Base-by-base conservation (phyloP, 2,113 vertebrate genomes). In the Platichthys flesus region DNA sequence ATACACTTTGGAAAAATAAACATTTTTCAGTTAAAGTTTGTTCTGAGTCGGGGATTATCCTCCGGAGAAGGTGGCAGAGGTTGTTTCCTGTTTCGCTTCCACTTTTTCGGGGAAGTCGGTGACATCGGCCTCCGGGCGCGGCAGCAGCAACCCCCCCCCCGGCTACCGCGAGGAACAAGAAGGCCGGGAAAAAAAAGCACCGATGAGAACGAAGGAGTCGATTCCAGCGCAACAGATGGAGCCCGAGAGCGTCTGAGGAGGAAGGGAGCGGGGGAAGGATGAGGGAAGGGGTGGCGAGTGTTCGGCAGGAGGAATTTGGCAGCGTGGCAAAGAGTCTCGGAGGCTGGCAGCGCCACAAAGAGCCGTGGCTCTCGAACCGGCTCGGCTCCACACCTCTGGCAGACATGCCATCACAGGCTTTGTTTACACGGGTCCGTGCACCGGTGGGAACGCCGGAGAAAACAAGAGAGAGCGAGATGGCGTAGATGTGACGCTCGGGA, bases 331-430 rank as follows among this genome's bases (percentile, higher is more conserved):
- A 89, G 89, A 90, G 92, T 76, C 88, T 82, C 72, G 74, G 57
- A 80, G 79, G 51, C 83, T 94, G 94, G 93, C 92, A 85, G n/a
- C 64, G 62, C 86, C 91, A 87, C 90, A 94, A 90, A 94, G 91
- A 88, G 82, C 81, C 61, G 47, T 1, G 58, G 80, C 84, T 84
- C 86, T 83, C 77, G 12, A 85, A 84, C 83, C 85, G 56, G 86
- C 77, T 67, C 77, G 9, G 79, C 79, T 90, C 81, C 88, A 83
- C 88, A 87, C 79, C 89, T 85, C 87, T 84, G 88, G 89, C 89
- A 85, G 60, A 68, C 81, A 59, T 76, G 81, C 74, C 89, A 80
- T 83, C 89, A 80, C 69, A 76, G 85, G 80, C 85, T 82, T 82
- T 83, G 82, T 87, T 70, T 78, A 74, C 78, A 79, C 0, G 40